Evolutionary conservation across 2,797 vertebrate species (phyloP), one percentile per base, ranked within the genome.

Genomic region (Menidia menidia): DNA sequence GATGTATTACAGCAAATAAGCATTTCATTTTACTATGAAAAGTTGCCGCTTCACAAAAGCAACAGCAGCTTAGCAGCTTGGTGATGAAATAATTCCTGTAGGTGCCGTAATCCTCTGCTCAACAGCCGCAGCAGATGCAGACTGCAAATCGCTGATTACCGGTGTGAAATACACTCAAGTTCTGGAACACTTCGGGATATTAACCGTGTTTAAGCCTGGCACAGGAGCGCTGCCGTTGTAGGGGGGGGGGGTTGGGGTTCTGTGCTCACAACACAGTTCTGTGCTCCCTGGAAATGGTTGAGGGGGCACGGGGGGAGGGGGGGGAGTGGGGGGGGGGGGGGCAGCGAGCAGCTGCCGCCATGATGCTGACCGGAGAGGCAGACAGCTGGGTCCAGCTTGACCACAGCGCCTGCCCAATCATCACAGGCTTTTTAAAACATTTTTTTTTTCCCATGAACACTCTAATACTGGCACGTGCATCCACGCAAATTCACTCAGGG

Each of bases 281-380:
- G 41, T 15, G 61, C 66, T 74, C 82, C 72, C 62, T 75, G 70
- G 66, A 82, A 73, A 68, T 42, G 62, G 64, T 66, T 45, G 58
- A 61, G 60, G 6, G 63, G n/a, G n/a, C n/a, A n/a, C n/a, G 25
- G 25, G 25, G 25, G 25, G 58, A 15, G 14, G 67, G 83, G 88
- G 89, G 91, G n/a, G n/a, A n/a, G n/a, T n/a, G n/a, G 25, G 25
- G 25, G 25, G 25, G 58, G 16, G 14, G 67, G 83, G 88, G 89
- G 91, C 84, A 84, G 83, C 3, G 68, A 91, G 85, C 92, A 93
- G 91, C 92, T 93, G 93, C 74, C 88, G 85, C 77, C 73, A 58
- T 72, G 83, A 88, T 90, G 90, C 85, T 87, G 86, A 88, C 86
- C 86, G 81, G 73, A 80, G 75, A 74, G 84, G 77, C 82, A 72